phyloP scores from a whole-genome alignment of 2,113 vertebrate genomes.

The Varanus komodoensis region DNA sequence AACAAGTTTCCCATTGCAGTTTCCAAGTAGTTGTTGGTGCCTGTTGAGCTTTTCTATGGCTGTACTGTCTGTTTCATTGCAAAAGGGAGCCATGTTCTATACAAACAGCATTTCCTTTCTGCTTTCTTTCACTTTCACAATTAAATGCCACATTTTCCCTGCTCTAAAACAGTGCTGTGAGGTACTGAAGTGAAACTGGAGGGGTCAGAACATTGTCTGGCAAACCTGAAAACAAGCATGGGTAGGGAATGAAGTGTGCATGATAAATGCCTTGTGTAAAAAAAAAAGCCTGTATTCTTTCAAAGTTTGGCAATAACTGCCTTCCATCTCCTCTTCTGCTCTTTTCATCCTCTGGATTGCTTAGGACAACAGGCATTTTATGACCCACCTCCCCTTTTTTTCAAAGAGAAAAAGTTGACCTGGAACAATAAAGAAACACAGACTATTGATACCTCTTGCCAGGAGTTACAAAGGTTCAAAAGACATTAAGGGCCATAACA shows the following conservation, averaged over 20 bases:
- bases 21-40: too few relatives aligned
- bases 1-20: too few relatives aligned
- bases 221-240: too few relatives aligned
- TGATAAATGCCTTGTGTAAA: too few relatives aligned
- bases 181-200: too few relatives aligned
- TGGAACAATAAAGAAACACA: conserved; percentile 52
- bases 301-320: conserved; percentile 51
- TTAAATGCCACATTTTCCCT: too few relatives aligned
- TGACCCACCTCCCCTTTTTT: conserved; percentile 14
- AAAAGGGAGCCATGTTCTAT: too few relatives aligned
- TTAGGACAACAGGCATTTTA: conserved; percentile 49
- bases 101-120: too few relatives aligned
- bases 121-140: not conserved
- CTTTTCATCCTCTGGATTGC: conserved; percentile 51
- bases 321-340: conserved; percentile 27
- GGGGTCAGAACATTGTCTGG: too few relatives aligned
- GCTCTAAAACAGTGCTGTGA: not conserved
- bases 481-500: conserved; percentile 32
- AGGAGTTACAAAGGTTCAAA: conserved; percentile 32
- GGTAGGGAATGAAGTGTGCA: too few relatives aligned
- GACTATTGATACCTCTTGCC: conserved; percentile 6
- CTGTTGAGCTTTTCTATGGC: too few relatives aligned
- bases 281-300: conserved; percentile 17
- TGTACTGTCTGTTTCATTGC: too few relatives aligned
- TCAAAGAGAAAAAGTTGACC: conserved; percentile 12